Percentiles rank a stretch among this genome's conserved stretches.
phyloP scores from a whole-genome alignment of 2,888 invertebrate genomes.

The Nemotelus nigrinus region DNA sequence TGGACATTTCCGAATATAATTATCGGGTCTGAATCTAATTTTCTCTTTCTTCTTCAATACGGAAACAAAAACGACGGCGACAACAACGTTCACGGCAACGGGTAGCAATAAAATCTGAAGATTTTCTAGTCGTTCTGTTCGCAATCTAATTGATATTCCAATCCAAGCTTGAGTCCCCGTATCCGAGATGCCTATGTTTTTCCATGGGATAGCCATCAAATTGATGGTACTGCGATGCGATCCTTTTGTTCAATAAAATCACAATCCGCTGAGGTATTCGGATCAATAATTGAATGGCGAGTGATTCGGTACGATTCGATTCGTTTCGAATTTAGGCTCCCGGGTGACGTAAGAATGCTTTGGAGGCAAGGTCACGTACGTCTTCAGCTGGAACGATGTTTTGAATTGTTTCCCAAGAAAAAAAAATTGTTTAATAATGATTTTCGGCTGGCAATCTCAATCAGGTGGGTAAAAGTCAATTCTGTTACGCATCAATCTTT shows the following conservation, averaged over 20 bases:
- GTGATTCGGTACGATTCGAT: neutral
- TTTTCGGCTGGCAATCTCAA: no score
- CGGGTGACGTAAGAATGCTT: no score
- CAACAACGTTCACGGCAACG: no score
- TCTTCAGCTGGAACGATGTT: no score
- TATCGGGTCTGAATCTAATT: constrained; percentile 39
- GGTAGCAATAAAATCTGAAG: constrained; percentile 39
- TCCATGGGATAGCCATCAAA: neutral
- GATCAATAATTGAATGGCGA: constrained; percentile 44
- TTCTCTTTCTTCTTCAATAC: neutral
- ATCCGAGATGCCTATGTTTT: constrained; percentile 1
- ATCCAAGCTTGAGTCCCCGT: neutral
- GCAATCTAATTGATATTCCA: constrained; percentile 43
- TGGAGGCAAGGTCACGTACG: no score
- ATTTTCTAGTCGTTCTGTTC: neutral
- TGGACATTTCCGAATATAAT: constrained; percentile 29
- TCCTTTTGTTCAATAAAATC: constrained; percentile 48
- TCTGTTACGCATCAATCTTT: no score
- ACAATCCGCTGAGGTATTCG: constrained; percentile 47
- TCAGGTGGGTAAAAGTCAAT: no score
- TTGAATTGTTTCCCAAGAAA: no score
- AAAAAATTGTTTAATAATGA: no score
- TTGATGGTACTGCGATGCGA: constrained; percentile 11
- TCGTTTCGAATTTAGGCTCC: no score
- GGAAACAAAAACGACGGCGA: neutral